Conservation (phyloP, 2,113 vertebrate genomes). For the Fregata magnificens region DNA sequence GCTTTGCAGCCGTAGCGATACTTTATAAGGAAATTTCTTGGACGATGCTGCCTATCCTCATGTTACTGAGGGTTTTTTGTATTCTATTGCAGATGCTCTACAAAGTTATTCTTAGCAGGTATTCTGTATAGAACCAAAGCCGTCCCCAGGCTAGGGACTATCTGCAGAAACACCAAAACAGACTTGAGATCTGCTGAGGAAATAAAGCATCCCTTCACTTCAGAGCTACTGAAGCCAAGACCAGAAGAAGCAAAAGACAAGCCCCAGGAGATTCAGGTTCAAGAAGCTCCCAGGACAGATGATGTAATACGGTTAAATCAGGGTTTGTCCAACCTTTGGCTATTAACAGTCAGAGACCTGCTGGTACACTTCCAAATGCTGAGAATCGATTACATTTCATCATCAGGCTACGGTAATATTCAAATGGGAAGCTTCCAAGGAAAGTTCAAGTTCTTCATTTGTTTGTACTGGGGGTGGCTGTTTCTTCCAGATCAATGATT, state of each 20-base stretch:
- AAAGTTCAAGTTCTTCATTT: background rate
- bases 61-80: background rate
- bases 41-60: background rate
- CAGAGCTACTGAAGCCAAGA: background rate
- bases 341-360: background rate
- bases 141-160: background rate
- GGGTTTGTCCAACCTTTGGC: background rate
- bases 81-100: background rate
- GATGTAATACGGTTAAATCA: rapidly evolving
- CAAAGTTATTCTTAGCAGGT: background rate
- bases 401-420: background rate
- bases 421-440: background rate
- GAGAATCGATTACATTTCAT: background rate
- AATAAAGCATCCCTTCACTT: background rate
- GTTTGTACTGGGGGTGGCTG: background rate
- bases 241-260: background rate
- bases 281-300: background rate
- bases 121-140: background rate
- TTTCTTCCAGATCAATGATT: background rate
- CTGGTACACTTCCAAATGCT: background rate
- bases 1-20: background rate
- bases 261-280: background rate
- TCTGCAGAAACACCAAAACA: background rate
- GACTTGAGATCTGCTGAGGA: background rate
- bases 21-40: conserved; percentile 36